Base-by-base conservation (phyloP, 2,888 invertebrate species). In the Scrobipalpa atriplicella region DNA sequence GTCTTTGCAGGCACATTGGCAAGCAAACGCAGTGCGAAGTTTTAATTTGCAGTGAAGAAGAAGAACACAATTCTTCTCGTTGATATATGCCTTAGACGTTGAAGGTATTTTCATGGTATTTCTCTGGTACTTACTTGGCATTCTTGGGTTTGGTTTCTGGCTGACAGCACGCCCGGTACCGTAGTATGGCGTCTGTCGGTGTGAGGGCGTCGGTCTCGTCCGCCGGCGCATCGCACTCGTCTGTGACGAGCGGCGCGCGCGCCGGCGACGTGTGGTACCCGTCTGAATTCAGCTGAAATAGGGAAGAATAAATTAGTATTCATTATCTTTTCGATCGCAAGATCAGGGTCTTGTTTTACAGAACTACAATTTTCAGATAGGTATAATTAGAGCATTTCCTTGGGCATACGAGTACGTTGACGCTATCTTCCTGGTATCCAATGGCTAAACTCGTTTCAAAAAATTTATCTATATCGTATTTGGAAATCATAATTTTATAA, bases 251-350 rank as follows among this genome's bases (percentile, higher is more conserved):
- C 72, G 97, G 96, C 80, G 96, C 96, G 80, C 95, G 94, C 87
- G 94, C 94, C 95, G 97, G 97, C 85, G 97, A 97, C 72, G 97
- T 97, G 88, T 97, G 97, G 89, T 96, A 97, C 77, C 97, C 97
- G 93, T 97, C 97, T 77, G 97, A 95, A 93, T 97, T 97, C 87
- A 97, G 94, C 97, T 97, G 91, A 56, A 85, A 87, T 2, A 41
- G 16, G 43, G 0, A 62, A 18, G 19, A 19, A 6, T n/a, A 29
- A 56, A 11, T 29, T 36, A n/a, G 56, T 29, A 36, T 19, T 54
- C 21, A 16, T 6, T 16, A 18, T 18, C 52, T 18, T 29, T 29
- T 29, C 29, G 29, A 29, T 29, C 2, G 29, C 29, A 29, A 29
- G 5, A 29, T 29, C 29, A 29, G 2, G 29, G 2, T 29, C 5